Evolutionary conservation across 2,113 vertebrate species (phyloP).

Genomic region (Halcyon malimbica): DNA sequence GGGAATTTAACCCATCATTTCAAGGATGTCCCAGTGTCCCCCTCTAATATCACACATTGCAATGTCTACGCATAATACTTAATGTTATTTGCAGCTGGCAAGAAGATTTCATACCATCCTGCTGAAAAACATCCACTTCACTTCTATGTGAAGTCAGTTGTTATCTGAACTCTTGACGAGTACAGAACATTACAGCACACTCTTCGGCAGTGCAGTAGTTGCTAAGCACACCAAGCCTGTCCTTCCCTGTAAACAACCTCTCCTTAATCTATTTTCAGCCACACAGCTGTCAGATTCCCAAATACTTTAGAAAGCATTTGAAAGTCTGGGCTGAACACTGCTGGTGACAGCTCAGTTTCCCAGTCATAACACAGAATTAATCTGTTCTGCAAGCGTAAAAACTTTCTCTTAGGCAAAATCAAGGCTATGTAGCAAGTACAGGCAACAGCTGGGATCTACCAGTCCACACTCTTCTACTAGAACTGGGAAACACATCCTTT

Average conservation of each 20-base stretch:
- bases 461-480: neutral
- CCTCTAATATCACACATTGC: neutral
- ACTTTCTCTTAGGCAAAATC: neutral
- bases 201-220: neutral
- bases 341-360: neutral
- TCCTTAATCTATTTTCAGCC: neutral
- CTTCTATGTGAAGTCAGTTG: neutral
- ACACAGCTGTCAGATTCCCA: neutral
- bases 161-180: neutral
- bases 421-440: neutral
- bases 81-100: neutral
- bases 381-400: neutral
- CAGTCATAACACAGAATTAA: neutral
- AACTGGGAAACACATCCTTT: neutral
- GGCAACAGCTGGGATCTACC: neutral
- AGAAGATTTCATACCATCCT: neutral
- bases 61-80: neutral
- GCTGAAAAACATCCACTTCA: neutral
- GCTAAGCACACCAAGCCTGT: neutral
- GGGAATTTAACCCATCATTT: neutral
- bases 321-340: neutral
- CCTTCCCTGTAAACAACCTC: neutral
- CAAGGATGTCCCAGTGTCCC: neutral
- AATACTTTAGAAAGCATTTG: neutral
- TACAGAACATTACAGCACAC: neutral